phyloP scores from a whole-genome alignment of 2,113 vertebrate genomes.

The Seriola dumerili region DNA sequence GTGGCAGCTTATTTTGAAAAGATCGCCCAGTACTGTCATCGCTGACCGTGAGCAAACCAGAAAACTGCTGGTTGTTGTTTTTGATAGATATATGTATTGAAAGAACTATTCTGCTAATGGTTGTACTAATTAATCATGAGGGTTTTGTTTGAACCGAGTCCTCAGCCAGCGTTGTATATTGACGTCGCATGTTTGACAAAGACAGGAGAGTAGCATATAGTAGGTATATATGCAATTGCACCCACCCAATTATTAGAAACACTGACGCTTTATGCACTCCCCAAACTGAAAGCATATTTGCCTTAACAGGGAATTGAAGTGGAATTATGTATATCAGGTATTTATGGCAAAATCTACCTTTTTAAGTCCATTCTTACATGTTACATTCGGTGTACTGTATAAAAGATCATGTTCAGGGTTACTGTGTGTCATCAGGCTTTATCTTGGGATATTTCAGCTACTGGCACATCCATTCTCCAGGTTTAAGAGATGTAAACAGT shows the following conservation, averaged over 20 bases:
- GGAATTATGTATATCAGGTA: slow-evolving; percentile 79
- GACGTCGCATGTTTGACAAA: slow-evolving; percentile 63
- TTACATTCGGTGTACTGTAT: slow-evolving; percentile 78
- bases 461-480: background rate
- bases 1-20: slow-evolving; percentile 62
- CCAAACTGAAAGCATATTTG: slow-evolving; percentile 77
- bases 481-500: slow-evolving; percentile 17
- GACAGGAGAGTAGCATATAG: slow-evolving; percentile 70
- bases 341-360: slow-evolving; percentile 83
- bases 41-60: slow-evolving; percentile 36
- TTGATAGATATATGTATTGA: slow-evolving; percentile 46
- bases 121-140: slow-evolving; percentile 29
- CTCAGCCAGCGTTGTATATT: slow-evolving; percentile 46
- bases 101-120: slow-evolving; percentile 45
- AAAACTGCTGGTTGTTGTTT: slow-evolving; percentile 51
- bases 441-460: slow-evolving; percentile 68
- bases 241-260: slow-evolving; percentile 60
- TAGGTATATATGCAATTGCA: slow-evolving; percentile 77
- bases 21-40: slow-evolving; percentile 27
- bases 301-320: slow-evolving; percentile 80
- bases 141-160: slow-evolving; percentile 28
- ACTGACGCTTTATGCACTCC: slow-evolving; percentile 82
- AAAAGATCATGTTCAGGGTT: slow-evolving; percentile 67
- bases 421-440: slow-evolving; percentile 44
- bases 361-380: slow-evolving; percentile 68